Evolutionary conservation across 2,888 invertebrate genomes (phyloP).

Genomic region (Chalcis sispes): DNA sequence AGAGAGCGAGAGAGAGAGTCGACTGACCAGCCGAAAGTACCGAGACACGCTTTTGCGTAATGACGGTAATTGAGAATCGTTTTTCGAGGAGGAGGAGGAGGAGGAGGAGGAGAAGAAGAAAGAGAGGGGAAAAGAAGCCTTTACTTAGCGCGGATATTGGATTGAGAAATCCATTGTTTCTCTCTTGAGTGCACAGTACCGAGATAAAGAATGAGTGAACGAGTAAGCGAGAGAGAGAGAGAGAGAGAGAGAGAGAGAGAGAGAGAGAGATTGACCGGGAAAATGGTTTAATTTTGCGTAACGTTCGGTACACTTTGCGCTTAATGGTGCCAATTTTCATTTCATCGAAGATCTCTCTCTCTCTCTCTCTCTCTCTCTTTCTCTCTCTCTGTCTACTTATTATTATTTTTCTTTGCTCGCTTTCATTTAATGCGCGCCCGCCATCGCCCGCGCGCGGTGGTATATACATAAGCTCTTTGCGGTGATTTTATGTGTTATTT

Average conservation of each 20-base stretch:
- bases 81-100: slow-evolving; percentile 35
- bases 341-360: slow-evolving; percentile 6
- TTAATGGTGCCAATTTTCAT: slow-evolving; percentile 56
- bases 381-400: background rate
- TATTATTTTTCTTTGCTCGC: background rate
- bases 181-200: background rate
- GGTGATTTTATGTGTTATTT: slow-evolving; percentile 36
- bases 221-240: no score
- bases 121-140: no score
- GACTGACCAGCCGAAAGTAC: slow-evolving; percentile 34
- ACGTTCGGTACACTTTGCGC: slow-evolving; percentile 30
- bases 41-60: slow-evolving; percentile 62
- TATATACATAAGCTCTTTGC: background rate
- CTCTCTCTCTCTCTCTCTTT: background rate
- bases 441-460: no score
- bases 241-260: background rate
- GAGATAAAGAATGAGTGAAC: background rate
- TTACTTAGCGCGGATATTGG: slow-evolving; percentile 55
- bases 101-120: no score
- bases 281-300: slow-evolving; percentile 59
- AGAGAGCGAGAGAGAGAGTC: no score
- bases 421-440: background rate
- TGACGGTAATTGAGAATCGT: slow-evolving; percentile 63
- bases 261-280: slow-evolving; percentile 22
- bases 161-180: slow-evolving; percentile 58